These are phyloP conservation scores for Heliconius eleuchia DNA, from an alignment of 1,140 invertebrate species.

Conservation along the genomic window DNA sequence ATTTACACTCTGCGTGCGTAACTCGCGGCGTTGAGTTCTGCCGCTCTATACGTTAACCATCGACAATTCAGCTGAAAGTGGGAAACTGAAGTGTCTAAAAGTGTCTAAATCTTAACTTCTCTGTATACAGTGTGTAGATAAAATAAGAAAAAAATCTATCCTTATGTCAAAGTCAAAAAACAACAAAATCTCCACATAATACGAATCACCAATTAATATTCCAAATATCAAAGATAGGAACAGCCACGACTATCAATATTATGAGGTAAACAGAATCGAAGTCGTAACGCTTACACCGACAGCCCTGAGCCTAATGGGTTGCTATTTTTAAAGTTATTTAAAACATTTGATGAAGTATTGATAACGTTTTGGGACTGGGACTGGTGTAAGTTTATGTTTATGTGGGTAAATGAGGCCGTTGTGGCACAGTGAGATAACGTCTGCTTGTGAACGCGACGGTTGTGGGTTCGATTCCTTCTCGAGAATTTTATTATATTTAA, in stretches of 20 bases:
- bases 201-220: background rate
- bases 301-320: conserved; percentile 32
- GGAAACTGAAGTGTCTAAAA: too few relatives aligned
- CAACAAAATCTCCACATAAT: background rate
- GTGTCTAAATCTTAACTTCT: too few relatives aligned
- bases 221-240: background rate
- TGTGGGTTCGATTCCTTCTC: too few relatives aligned
- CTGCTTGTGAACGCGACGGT: too few relatives aligned
- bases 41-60: too few relatives aligned
- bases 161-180: background rate
- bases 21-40: too few relatives aligned
- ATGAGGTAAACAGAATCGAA: conserved; percentile 33
- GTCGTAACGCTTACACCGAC: conserved; percentile 35
- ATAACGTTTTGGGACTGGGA: conserved; percentile 28
- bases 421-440: too few relatives aligned
- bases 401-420: too few relatives aligned
- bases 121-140: too few relatives aligned
- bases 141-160: background rate
- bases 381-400: background rate
- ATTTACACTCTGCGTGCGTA: too few relatives aligned
- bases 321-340: conserved; percentile 42
- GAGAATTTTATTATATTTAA: too few relatives aligned
- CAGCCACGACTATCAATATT: background rate
- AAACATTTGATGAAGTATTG: conserved; percentile 45
- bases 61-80: too few relatives aligned